Evolutionary conservation across 2,888 invertebrate genomes (phyloP).

Genomic region (Blomia tropicalis): DNA sequence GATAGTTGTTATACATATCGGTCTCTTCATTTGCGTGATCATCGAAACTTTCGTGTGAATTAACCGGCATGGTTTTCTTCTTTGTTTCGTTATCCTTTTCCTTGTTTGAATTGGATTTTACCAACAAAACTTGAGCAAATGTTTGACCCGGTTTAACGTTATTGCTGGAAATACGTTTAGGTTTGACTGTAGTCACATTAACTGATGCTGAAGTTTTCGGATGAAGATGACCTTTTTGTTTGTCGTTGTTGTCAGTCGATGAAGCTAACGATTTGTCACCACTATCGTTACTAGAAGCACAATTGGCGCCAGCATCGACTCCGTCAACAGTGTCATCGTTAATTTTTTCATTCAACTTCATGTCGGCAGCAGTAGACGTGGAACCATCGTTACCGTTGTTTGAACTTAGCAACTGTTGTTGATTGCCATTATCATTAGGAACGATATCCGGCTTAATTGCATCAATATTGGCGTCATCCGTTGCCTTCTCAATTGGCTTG

Average conservation of each 20-base stretch:
- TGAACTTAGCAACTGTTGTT: too few species aligned
- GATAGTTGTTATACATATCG: constrained; percentile 6
- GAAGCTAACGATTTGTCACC: neutral
- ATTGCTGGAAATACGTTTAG: neutral
- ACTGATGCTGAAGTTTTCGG: neutral
- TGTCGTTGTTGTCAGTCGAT: too few species aligned
- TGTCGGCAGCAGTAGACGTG: too few species aligned
- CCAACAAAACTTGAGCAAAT: constrained; percentile 3
- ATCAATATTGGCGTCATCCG: neutral
- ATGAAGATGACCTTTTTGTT: too few species aligned
- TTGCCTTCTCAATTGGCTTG: neutral
- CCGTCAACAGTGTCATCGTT: neutral
- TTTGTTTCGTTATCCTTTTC: neutral
- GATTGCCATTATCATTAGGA: neutral
- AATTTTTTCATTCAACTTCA: too few species aligned
- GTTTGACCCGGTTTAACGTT: neutral
- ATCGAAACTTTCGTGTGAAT: too few species aligned
- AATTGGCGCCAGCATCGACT: neutral
- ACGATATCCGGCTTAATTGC: neutral
- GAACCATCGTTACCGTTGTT: neutral
- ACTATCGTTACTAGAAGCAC: neutral
- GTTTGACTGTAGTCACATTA: neutral
- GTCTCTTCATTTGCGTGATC: neutral
- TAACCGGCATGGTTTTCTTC: neutral
- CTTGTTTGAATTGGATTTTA: neutral